Conservation (phyloP, 2,888 invertebrate species). For the Panzeria rudis region DNA sequence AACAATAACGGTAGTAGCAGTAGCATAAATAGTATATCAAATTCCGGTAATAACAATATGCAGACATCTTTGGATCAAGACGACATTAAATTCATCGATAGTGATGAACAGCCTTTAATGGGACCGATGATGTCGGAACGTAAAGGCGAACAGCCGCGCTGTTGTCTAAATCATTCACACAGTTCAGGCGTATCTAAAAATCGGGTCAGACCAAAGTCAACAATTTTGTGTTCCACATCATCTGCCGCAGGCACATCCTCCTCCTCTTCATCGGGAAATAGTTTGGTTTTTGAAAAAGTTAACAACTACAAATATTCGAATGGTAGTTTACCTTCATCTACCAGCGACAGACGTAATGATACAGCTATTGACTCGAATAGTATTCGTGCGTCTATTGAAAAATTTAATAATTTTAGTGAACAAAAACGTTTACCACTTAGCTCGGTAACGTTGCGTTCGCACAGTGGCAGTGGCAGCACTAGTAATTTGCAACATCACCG, state of each 20-base stretch:
- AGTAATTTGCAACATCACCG: conserved; percentile 80
- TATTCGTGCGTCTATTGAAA: conserved; percentile 82
- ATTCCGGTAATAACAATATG: conserved; percentile 73
- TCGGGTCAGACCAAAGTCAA: conserved; percentile 79
- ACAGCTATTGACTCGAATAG: conserved; percentile 80
- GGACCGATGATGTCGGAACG: conserved; percentile 62
- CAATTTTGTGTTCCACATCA: conserved; percentile 76
- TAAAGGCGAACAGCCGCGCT: conserved; percentile 67
- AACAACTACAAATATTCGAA: conserved; percentile 80
- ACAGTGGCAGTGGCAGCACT: conserved; percentile 78
- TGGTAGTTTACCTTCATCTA: conserved; percentile 70
- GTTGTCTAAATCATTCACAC: conserved; percentile 60
- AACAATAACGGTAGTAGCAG: conserved; percentile 74
- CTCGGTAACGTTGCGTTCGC: conserved; percentile 71
- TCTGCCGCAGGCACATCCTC: conserved; percentile 72
- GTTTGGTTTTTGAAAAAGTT: conserved; percentile 78
- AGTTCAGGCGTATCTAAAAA: conserved; percentile 39
- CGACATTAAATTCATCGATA: conserved; percentile 81
- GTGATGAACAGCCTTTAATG: conserved; percentile 76
- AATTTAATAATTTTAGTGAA: conserved; percentile 81
- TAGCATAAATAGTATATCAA: conserved; percentile 71
- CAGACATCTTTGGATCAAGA: conserved; percentile 77
- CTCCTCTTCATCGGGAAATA: conserved; percentile 57
- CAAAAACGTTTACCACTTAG: conserved; percentile 78
- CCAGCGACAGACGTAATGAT: conserved; percentile 63